Evolutionary conservation across 2,888 invertebrate genomes (phyloP).

Genomic region (Anodontia alba): DNA sequence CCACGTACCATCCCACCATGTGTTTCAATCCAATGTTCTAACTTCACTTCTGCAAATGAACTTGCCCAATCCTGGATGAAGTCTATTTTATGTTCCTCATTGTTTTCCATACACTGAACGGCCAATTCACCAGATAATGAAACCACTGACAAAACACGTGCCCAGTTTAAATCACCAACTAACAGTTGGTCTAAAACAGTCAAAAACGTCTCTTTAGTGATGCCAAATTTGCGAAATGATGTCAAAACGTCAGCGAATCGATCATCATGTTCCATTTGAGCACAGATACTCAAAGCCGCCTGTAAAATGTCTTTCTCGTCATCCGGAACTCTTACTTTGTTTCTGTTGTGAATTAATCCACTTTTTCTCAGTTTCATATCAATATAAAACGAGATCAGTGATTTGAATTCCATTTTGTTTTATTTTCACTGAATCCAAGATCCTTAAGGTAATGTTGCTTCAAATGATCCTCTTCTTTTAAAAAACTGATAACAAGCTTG

Average conservation of each 20-base stretch:
- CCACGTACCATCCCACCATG: constrained; percentile 84
- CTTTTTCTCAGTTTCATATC: neutral
- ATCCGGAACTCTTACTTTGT: neutral
- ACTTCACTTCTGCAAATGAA: constrained; percentile 80
- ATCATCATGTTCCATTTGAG: neutral
- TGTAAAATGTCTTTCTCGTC: neutral
- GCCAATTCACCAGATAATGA: constrained; percentile 83
- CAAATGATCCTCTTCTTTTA: too few relatives aligned
- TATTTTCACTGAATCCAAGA: neutral
- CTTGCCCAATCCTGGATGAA: constrained; percentile 82
- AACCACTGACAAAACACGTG: constrained; percentile 83
- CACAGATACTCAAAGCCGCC: neutral
- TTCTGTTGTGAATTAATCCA: neutral
- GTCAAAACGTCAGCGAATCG: neutral
- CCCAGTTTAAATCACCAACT: constrained; percentile 84
- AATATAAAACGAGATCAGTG: neutral
- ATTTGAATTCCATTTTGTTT: neutral
- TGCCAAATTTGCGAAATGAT: neutral
- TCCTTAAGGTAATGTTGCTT: too few relatives aligned
- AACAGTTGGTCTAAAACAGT: constrained; percentile 84
- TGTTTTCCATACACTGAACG: constrained; percentile 78
- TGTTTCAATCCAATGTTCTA: constrained; percentile 82
- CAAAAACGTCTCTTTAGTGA: constrained; percentile 5
- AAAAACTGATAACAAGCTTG: too few relatives aligned
- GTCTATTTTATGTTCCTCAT: constrained; percentile 78